Evolutionary conservation across 2,797 vertebrate species (phyloP).

Genomic region (Rallus crepitans): DNA sequence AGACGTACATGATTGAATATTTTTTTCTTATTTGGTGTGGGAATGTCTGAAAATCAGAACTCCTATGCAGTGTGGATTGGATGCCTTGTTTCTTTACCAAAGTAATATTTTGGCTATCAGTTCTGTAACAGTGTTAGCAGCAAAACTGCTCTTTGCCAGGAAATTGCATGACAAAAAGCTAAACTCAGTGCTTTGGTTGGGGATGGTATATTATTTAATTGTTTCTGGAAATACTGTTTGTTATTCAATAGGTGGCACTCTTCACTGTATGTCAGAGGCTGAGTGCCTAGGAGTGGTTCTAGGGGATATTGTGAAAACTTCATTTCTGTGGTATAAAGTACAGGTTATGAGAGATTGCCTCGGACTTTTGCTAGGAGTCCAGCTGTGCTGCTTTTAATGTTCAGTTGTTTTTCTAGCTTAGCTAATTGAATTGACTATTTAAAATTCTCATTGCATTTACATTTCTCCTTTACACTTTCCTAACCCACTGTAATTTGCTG

Average conservation of each 20-base stretch:
- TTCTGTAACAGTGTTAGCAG: background rate
- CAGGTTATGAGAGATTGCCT: background rate
- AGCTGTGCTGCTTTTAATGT: background rate
- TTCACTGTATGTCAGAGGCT: conserved; percentile 1
- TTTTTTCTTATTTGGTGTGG: background rate
- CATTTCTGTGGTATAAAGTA: background rate
- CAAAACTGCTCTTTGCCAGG: background rate
- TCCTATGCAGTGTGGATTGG: background rate
- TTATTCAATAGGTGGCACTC: conserved; percentile 59
- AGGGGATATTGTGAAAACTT: background rate
- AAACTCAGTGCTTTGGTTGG: background rate
- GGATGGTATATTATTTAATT: background rate
- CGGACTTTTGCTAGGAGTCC: background rate
- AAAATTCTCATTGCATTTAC: background rate
- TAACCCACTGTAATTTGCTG: background rate
- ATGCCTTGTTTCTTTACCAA: background rate
- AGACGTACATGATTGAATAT: background rate
- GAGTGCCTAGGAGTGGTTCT: background rate
- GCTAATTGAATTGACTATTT: background rate
- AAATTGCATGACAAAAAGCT: background rate
- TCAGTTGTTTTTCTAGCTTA: background rate
- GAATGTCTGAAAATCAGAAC: background rate
- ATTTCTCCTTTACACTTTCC: background rate
- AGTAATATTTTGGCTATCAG: background rate
- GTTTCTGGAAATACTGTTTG: background rate